Conservation (phyloP, 1,140 invertebrate genomes). For the Luehdorfia chinensis region DNA sequence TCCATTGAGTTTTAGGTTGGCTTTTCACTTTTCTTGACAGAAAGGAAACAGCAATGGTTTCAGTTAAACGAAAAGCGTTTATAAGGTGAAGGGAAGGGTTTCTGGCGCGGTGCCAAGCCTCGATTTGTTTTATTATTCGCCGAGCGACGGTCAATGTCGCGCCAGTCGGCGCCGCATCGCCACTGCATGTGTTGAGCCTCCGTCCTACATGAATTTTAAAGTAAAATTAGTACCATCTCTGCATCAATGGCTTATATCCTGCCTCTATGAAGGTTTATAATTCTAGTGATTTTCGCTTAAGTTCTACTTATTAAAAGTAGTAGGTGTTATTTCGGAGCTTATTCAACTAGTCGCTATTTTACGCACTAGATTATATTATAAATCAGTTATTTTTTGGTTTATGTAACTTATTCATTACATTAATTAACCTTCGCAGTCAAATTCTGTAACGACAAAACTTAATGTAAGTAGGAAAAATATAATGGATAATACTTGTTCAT, state of each 20-base stretch:
- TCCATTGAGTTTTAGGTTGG: slow-evolving; percentile 26
- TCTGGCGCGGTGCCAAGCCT: slow-evolving; percentile 61
- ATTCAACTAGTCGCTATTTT: too few species aligned
- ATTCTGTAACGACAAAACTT: too few species aligned
- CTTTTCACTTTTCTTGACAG: slow-evolving; percentile 27
- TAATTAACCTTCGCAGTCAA: too few species aligned
- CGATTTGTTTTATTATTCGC: slow-evolving; percentile 70
- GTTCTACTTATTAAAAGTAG: too few species aligned
- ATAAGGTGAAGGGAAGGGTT: slow-evolving; percentile 60
- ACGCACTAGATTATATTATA: too few species aligned
- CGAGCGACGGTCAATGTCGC: slow-evolving; percentile 70
- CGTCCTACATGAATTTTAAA: slow-evolving; percentile 44
- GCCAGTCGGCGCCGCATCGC: slow-evolving; percentile 47
- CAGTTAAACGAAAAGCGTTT: slow-evolving; percentile 20
- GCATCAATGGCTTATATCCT: neutral
- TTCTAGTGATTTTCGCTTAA: too few species aligned
- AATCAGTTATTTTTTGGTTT: too few species aligned
- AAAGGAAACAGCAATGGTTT: slow-evolving; percentile 27
- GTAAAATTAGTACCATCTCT: slow-evolving; percentile 26
- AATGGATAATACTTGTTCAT: slow-evolving; percentile 5
- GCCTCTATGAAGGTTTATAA: too few species aligned
- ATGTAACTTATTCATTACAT: too few species aligned
- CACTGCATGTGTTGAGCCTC: slow-evolving; percentile 50
- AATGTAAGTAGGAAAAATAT: too few species aligned
- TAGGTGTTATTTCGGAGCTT: too few species aligned